Base-by-base conservation (phyloP, 2,888 invertebrate genomes). In the Trilocha varians region DNA sequence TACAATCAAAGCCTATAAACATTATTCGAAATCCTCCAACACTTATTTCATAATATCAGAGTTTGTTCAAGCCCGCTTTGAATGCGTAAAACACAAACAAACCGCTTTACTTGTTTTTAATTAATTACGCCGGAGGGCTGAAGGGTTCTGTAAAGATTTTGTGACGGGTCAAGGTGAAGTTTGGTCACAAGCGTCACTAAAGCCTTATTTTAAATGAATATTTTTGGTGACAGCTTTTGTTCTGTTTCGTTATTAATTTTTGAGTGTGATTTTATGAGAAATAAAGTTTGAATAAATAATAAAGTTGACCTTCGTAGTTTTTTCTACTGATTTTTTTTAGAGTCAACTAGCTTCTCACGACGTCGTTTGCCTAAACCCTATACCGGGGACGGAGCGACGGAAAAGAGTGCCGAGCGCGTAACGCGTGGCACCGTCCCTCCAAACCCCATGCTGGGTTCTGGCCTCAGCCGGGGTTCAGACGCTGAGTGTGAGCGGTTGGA, bases 91-190 rank as follows among this genome's bases (percentile, higher is more conserved):
- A 52, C 42, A 47, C 43, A 50, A 54, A 44, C 48, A 52, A 57
- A 45, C 48, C 43, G 47, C 44, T 48, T 50, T 50, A 52, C 48
- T 52, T 60, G 58, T 57, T 60, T 59, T 60, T 54, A 54, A 58
- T 60, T 60, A 60, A 57, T 59, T 55, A 55, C 48, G 44, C 49
- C 39, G 39, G 32, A 49, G 43, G 46, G 52, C 41, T 38, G 43
- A 45, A 42, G 49, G 45, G 44, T 47, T 51, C 43, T 18, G 16
- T 32, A 39, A 42, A 42, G 40, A 42, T 42, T 45, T 18, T 34
- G 25, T 34, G 39, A 34, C 16, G 34, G 15, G 39, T 37, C 39
- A 41, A 41, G 44, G 41, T 35, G 38, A 41, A 14, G 9, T 34
- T 38, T 35, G 14, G 16, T n/a, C 8, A 16, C 11, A 15, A 25